phyloP scores from a whole-genome alignment of 1,140 invertebrate genomes.

The Apis cerana region DNA sequence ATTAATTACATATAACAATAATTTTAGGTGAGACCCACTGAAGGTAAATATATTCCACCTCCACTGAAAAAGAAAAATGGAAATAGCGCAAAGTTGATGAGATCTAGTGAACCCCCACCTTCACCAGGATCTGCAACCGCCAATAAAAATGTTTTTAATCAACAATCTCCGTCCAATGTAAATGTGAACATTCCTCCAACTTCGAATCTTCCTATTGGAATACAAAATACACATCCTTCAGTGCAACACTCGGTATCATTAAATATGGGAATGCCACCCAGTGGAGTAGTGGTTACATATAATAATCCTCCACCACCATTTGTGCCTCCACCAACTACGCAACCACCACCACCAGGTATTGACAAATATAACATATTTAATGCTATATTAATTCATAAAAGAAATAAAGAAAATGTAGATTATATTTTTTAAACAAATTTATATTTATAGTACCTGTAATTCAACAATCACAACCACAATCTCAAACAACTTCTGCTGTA shows the following conservation, averaged over 20 bases:
- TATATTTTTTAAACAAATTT: background rate
- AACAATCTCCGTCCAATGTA: conserved; percentile 73
- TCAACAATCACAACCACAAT: conserved; percentile 77
- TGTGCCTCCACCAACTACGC: conserved; percentile 75
- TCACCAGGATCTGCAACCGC: conserved; percentile 72
- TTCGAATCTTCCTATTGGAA: conserved; percentile 76
- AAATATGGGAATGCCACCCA: conserved; percentile 77
- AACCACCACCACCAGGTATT: conserved; percentile 70
- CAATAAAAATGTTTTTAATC: conserved; percentile 77
- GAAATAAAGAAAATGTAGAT: background rate
- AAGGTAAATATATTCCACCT: conserved; percentile 89
- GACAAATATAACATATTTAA: conserved; percentile 29
- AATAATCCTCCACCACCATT: conserved; percentile 78
- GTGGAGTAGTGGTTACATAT: conserved; percentile 77
- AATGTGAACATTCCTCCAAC: conserved; percentile 75
- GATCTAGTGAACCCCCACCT: conserved; percentile 82
- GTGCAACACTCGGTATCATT: conserved; percentile 76
- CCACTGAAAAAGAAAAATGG: conserved; percentile 86
- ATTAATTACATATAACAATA: conserved; percentile 11
- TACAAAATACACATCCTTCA: conserved; percentile 71
- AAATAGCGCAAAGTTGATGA: conserved; percentile 82
- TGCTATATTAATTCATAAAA: background rate
- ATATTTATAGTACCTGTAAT: conserved; percentile 66
- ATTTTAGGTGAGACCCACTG: conserved; percentile 68
- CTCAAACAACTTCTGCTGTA: conserved; percentile 73